Base-by-base conservation (phyloP, 2,113 vertebrate genomes). In the Microcebus murinus region DNA sequence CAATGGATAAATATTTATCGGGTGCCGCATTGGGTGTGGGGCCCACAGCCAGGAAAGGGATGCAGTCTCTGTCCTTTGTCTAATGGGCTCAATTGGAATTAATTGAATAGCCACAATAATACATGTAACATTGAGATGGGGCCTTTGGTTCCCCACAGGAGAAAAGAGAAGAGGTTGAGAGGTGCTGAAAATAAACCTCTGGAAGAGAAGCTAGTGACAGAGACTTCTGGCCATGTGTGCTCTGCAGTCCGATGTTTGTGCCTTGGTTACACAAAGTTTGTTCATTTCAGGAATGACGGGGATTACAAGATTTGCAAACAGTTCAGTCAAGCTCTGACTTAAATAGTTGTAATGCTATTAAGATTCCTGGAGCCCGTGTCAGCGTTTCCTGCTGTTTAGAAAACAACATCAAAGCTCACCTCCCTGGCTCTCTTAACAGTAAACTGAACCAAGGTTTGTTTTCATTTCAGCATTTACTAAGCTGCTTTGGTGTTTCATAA, bases 401-500 rank as follows among this genome's bases (percentile, higher is more conserved):
- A 95, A 90, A 94, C 87, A 94, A 59, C 96, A 95, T 97, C 94
- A 97, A 96, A 98, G 95, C 73, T 73, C 42, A 73, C 88, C 88
- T 92, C 93, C 71, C 71, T 73, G 25, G 29, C 70, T 48, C 42
- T 86, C 87, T 96, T 86, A 85, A 67, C 88, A 82, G 96, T 96
- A 79, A 97, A 97, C 23, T 82, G 67, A 97, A 68, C 89, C 96
- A 86, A 96, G 94, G 90, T 97, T 98, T 97, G 80, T 97, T 98
- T 98, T 97, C 97, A 96, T 98, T 97, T 95, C 96, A 48, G 96
- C 96, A 92, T 97, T 98, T 91, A 34, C 76, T 97, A 98, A 97
- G 96, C 76, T 97, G 94, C 97, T 98, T 98, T 98, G 95, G 95
- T 96, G 89, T 98, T 98, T 98, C 96, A 96, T 98, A 97, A 98